Evolutionary conservation across 2,888 invertebrate genomes (phyloP), one percentile per base, ranked within the genome.

Genomic region (Synergus gifuensis): DNA sequence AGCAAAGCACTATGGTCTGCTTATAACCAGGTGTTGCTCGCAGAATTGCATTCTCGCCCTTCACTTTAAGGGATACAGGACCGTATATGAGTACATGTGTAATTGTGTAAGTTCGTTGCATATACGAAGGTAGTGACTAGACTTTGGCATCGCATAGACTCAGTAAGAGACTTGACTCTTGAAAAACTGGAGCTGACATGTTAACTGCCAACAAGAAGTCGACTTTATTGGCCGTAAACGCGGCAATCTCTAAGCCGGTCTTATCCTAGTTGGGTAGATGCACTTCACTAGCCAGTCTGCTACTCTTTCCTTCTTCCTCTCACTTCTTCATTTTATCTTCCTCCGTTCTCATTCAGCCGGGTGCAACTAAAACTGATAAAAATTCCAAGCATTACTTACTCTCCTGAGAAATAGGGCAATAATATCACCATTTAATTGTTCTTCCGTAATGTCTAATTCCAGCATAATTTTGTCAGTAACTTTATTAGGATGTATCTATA

Each of bases 211-310:
- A 88, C 89, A 90, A 91, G 88, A 90, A 91, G 88, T 85, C 87
- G 89, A 89, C 90, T 91, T 91, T 91, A 91, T 90, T 89, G 91
- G 85, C 88, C 88, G 89, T 91, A 91, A 91, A 91, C 87, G 89
- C 86, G 85, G 88, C 89, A 86, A 89, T 89, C 88, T 87, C 88
- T 90, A 87, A 87, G 88, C 86, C 85, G 86, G 84, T 86, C 86
- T 86, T 88, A 86, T 86, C 85, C 87, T 84, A 86, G 86, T 84
- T 86, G 76, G 84, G 84, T 54, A 42, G 76, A 79, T 73, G 73
- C 73, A 54, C 73, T 49, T 73, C 54, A 54, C 73, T 73, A 42
- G 42, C 42, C 9, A 16, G 40, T 64, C 64, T 73, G 78, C 79
- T 83, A 77, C 66, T 69, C 79, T 81, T 69, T 66, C 73, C 76